Evolutionary conservation across 2,888 invertebrate species (phyloP), one percentile per base, ranked within the genome.

Genomic region (Auanema freiburgensis): DNA sequence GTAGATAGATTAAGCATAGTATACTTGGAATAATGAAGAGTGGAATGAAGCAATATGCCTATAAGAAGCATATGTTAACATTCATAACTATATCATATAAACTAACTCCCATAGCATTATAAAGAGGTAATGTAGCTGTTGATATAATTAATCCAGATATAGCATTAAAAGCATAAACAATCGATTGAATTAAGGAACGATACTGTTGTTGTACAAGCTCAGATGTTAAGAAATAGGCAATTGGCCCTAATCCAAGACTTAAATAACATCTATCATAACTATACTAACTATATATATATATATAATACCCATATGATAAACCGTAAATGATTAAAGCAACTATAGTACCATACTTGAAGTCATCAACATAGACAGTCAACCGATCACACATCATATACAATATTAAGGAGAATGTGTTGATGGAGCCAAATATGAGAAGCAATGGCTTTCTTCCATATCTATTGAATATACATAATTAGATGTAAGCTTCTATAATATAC

Each of bases 251-350:
- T 6, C 46, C 46, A 16, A 46, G 4, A 10, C 46, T 46, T 3
- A 46, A 46, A 5, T 5, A 33, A 8, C 4, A 33, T 3, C 8
- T 33, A 33, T 33, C 33, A 3, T 33, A n/a, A n/a, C n/a, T n/a
- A n/a, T n/a, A n/a, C n/a, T n/a, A n/a, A n/a, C n/a, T n/a, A n/a
- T n/a, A n/a, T n/a, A n/a, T n/a, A n/a, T n/a, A n/a, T n/a, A n/a
- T n/a, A n/a, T n/a, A n/a, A n/a, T 46, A 46, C 46, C 46, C 46
- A 46, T 46, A 46, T 46, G 46, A 46, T 46, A 21, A 16, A 18
- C 46, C 46, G 21, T 18, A 46, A 18, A 46, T 46, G 46, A 46
- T 21, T 21, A 46, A 46, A 18, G 46, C 46, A 5, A 46, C 46
- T 46, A 46, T 21, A 18, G 46, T 46, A 18, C 46, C 46, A 46